Conservation (phyloP, 1,140 invertebrate genomes). For the Tetraneura akinire region DNA sequence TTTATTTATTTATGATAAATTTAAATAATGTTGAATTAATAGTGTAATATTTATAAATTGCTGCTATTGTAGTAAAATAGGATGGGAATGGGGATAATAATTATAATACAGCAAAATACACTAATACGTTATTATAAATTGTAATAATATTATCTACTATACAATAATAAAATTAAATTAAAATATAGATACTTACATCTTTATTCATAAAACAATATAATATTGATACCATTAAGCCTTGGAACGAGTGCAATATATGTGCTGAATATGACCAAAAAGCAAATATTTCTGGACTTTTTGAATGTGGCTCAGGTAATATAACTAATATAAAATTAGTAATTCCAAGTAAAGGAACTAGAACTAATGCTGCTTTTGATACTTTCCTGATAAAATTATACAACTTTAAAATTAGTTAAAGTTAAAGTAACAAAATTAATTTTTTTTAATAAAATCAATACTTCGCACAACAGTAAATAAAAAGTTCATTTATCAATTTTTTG, state of each 20-base stretch:
- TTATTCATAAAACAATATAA: slow-evolving; percentile 87
- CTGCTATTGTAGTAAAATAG: too few species aligned
- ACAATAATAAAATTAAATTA: background rate
- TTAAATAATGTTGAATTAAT: too few species aligned
- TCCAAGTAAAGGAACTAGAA: slow-evolving; percentile 79
- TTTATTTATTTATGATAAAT: too few species aligned
- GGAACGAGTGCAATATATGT: slow-evolving; percentile 80
- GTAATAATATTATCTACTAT: too few species aligned
- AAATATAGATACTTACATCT: slow-evolving; percentile 70
- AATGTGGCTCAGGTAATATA: slow-evolving; percentile 70
- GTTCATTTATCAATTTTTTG: too few species aligned
- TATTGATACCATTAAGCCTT: slow-evolving; percentile 82
- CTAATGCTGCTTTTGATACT: slow-evolving; percentile 76
- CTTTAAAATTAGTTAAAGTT: background rate
- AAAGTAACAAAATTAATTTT: background rate
- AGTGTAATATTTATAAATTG: too few species aligned
- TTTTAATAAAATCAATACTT: too few species aligned
- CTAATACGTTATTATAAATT: too few species aligned
- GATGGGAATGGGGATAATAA: too few species aligned
- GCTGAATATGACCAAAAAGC: slow-evolving; percentile 79
- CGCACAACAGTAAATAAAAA: too few species aligned
- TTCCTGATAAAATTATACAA: slow-evolving; percentile 65
- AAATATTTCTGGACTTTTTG: slow-evolving; percentile 70
- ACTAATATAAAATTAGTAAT: slow-evolving; percentile 71
- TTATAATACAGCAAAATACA: too few species aligned